Evolutionary conservation across 2,113 vertebrate genomes (phyloP), one percentile per base, ranked within the genome.

Genomic region (Chlorodrepanis virens): DNA sequence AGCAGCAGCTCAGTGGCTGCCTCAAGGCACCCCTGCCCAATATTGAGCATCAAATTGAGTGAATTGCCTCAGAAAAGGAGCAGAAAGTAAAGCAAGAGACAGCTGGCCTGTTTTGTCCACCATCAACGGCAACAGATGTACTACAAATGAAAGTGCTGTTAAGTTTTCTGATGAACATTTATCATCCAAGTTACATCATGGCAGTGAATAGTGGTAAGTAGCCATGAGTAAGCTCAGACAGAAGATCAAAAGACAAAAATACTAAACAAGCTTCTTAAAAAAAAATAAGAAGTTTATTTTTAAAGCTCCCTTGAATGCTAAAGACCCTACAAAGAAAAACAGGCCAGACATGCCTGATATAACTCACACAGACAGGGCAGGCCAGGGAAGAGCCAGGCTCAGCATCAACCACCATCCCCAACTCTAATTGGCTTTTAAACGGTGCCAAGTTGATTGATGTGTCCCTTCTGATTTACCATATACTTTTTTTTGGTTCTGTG

Each of bases 161-260:
- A 3, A 22, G 25, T 44, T 60, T 77, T 23, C 45, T 39, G 39
- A 47, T 25, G 4, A 52, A 72, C n/a, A 29, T 83, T n/a, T 21
- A 64, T 11, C 59, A 52, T 10, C 29, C 16, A 27, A 57, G 18
- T 14, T 35, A 14, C 1, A 5, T 39, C 29, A 6, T 3, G 10
- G 8, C 5, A 33, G 37, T 4, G 23, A 65, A 33, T 0, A 75
- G 29, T 0, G 3, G 6, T 7, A 49, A 61, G 37, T 0, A 76
- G 17, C 14, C 91, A 60, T 1, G 2, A 49, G 18, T 83, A 67
- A 67, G 54, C 37, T n/a, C 53, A 77, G 44, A 37, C 1, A 28
- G 45, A 35, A 54, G 28, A 47, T 3, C 7, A 20, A 14, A 49
- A 54, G 3, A 42, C 2, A 0, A 75, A 67, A 84, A 78, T 6